Evolutionary conservation across 2,797 vertebrate genomes (phyloP).

Genomic region (Acanthis flammea): DNA sequence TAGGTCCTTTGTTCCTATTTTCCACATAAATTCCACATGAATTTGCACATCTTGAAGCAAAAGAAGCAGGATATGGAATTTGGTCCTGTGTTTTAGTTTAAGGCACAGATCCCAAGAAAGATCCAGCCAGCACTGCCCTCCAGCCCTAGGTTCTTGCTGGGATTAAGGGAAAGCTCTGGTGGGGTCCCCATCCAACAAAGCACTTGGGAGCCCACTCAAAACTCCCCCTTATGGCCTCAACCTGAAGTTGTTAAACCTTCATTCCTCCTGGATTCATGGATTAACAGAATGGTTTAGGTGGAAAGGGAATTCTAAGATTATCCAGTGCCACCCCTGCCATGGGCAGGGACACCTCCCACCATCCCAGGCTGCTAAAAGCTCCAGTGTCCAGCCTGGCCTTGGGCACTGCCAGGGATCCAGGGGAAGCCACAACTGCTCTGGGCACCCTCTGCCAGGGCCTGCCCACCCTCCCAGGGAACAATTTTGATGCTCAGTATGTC

Average conservation of each 20-base stretch:
- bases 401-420: not conserved
- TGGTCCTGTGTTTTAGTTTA: not conserved
- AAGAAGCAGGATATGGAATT: not conserved
- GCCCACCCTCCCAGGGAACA: fast-evolving
- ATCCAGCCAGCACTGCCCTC: not conserved
- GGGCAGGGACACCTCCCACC: fast-evolving
- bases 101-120: not conserved
- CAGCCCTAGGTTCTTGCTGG: not conserved
- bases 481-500: not conserved
- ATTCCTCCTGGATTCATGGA: not conserved
- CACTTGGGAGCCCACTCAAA: not conserved
- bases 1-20: not conserved
- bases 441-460: not conserved
- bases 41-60: not conserved
- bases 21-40: fast-evolving
- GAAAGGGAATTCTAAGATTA: not conserved
- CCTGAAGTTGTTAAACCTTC: not conserved
- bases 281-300: not conserved
- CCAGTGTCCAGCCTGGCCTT: fast-evolving
- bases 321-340: fast-evolving
- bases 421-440: not conserved
- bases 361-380: not conserved
- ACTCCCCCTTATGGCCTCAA: fast-evolving
- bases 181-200: not conserved
- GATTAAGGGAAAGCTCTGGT: not conserved